A percentile compares a stretch with the other conserved stretches of the same genome.
phyloP scores from a whole-genome alignment of 1,140 invertebrate species.

The Brachionus rotundiformis region DNA sequence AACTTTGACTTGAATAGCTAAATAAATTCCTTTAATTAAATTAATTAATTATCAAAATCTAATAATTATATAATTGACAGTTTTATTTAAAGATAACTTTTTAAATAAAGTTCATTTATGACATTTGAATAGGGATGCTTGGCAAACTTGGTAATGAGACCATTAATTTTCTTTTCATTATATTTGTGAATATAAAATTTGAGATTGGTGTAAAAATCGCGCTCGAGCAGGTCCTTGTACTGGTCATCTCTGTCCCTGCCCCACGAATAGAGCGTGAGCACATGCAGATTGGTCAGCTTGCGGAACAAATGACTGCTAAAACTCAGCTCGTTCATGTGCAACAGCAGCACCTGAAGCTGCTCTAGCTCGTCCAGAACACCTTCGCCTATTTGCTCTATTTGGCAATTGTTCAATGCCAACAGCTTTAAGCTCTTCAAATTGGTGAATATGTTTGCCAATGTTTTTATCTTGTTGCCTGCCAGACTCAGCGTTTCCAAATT shows the following conservation, averaged over 20 bases:
- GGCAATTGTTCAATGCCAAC: neutral
- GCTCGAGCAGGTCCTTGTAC: neutral
- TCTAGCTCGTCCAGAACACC: neutral
- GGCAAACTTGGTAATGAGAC: neutral
- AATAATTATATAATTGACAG: no score
- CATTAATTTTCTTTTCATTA: conserved; percentile 5
- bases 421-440: neutral
- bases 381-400: neutral
- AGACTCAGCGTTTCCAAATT: neutral
- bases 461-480: neutral
- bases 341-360: neutral
- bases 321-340: neutral
- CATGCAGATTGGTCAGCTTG: neutral
- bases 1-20: no score
- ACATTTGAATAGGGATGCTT: neutral
- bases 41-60: no score
- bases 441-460: neutral
- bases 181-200: neutral
- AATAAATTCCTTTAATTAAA: no score
- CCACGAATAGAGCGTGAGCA: neutral
- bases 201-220: neutral
- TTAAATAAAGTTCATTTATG: conserved; percentile 26
- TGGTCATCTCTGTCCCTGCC: neutral
- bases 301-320: neutral
- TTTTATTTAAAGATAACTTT: neutral